Evolutionary conservation across 2,888 invertebrate species (phyloP), one percentile per base, ranked within the genome.

Genomic region (Oscheius sp.): DNA sequence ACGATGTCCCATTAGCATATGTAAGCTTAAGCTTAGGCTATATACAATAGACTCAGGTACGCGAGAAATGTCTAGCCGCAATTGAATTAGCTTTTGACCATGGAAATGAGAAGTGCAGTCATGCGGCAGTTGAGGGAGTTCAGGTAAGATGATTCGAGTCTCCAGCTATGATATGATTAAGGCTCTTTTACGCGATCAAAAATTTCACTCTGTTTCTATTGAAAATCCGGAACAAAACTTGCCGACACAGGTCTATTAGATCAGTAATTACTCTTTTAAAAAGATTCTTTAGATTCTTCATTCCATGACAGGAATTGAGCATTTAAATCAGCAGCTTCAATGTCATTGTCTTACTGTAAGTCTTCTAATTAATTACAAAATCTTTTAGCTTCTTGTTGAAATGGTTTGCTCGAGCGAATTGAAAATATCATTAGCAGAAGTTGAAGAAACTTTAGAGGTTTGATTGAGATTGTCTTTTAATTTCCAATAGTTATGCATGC

Each of bases 51-150:
- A n/a, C n/a, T n/a, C n/a, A n/a, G n/a, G n/a, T n/a, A n/a, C 68
- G 89, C 81, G 92, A 93, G 70, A 92, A 91, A 76, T 95, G 95
- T 88, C 91, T 95, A 82, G 90, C 91, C 80, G 92, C 94, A 1
- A 89, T 96, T 80, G 94, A 94, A 88, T 90, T 93, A 82, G 92
- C 94, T 29, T 89, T 96, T 82, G 95, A 95, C 88, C 93, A 92
- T 78, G 93, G 92, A 87, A 91, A 92, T 77, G 92, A 92, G 83
- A 93, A 93, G 87, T 91, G 95, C 77, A 92, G 94, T 70, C 90
- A 92, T 45, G 91, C 91, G 87, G 93, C 93, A 10, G 89, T 96
- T 48, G 92, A 92, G 86, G 95, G 95, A 76, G 91, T 96, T 86
- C 94, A 95, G 89, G 95, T 95, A 89, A n/a, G n/a, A n/a, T n/a